Conservation (phyloP, 2,797 vertebrate genomes). For the Sarcoramphus papa region DNA sequence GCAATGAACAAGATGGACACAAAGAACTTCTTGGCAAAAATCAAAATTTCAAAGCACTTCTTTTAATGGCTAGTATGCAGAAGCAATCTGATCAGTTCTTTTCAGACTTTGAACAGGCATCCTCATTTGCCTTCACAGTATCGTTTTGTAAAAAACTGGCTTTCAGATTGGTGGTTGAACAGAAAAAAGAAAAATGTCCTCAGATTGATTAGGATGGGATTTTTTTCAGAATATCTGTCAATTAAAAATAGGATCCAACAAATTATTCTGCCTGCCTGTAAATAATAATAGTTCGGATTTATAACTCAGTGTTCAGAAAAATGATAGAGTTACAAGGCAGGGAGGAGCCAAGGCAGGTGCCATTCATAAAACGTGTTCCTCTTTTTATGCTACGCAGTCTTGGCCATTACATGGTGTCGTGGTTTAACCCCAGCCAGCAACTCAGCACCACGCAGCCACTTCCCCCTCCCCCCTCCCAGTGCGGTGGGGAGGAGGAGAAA, state of each 20-base stretch:
- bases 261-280: neutral
- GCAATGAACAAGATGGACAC: conserved; percentile 39
- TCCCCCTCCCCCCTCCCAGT: too few species aligned
- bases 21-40: conserved; percentile 27
- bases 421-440: too few species aligned
- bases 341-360: neutral
- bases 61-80: neutral
- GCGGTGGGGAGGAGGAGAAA: too few species aligned
- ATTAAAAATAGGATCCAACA: neutral
- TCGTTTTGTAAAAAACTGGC: neutral
- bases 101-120: neutral
- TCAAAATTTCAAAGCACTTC: neutral
- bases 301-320: neutral
- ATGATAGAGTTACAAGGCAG: neutral
- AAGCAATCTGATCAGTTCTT: neutral
- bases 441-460: too few species aligned
- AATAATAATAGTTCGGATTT: neutral
- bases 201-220: neutral
- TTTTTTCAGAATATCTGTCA: neutral
- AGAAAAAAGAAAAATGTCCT: neutral
- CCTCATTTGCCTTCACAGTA: neutral
- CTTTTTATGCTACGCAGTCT: neutral
- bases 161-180: neutral
- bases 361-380: neutral
- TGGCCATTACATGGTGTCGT: neutral